A percentile compares a stretch with the other conserved stretches of the same genome.
Conservation (phyloP, 2,888 invertebrate genomes). For the Diarsia brunnea region DNA sequence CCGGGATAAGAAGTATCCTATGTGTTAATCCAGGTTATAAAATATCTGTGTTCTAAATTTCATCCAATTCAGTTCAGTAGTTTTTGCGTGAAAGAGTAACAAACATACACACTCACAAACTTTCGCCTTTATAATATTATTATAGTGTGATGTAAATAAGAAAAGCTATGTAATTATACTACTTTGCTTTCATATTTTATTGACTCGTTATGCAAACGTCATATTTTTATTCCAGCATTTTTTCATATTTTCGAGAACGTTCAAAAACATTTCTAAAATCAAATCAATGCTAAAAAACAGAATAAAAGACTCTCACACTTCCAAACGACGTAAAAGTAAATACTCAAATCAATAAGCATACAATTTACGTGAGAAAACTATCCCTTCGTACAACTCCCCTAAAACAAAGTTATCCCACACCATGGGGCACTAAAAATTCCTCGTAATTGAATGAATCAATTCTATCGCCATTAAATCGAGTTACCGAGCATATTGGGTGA, state of each 20-base stretch:
- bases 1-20: no score
- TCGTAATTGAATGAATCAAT: slow-evolving; percentile 91
- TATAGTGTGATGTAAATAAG: not conserved
- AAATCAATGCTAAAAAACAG: not conserved
- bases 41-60: no score
- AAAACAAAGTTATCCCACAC: slow-evolving; percentile 89
- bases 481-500: slow-evolving; percentile 90
- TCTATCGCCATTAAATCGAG: slow-evolving; percentile 91
- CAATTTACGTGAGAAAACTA: slow-evolving; percentile 86
- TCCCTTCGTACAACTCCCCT: slow-evolving; percentile 81
- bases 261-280: not conserved
- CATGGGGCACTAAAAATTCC: slow-evolving; percentile 90
- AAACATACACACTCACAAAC: no score
- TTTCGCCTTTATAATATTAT: no score
- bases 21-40: no score
- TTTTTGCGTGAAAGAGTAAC: no score
- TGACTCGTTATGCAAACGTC: no score
- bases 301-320: not conserved
- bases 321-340: slow-evolving; percentile 59
- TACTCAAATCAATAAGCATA: slow-evolving; percentile 80
- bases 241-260: not conserved
- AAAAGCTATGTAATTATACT: not conserved
- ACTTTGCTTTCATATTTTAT: not conserved
- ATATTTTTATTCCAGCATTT: not conserved
- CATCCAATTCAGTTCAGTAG: no score